A percentile compares a stretch with the other conserved stretches of the same genome.
Conservation (phyloP, 2,888 invertebrate genomes). For the Cephus rjabovi region DNA sequence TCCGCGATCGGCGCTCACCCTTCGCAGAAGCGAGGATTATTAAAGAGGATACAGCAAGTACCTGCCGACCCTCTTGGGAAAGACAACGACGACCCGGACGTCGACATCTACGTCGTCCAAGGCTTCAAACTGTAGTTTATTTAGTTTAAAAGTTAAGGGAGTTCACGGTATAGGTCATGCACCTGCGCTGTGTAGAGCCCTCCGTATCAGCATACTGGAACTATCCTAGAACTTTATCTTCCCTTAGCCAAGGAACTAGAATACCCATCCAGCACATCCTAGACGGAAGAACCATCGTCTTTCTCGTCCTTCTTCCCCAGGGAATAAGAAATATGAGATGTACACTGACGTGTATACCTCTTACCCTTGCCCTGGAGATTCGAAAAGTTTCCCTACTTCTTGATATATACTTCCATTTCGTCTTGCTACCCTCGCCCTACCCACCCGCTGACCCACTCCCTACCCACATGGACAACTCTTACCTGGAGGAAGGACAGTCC, state of each 20-base stretch:
- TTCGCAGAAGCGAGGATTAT: not conserved
- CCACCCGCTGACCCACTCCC: not conserved
- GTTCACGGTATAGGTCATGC: conserved; percentile 26
- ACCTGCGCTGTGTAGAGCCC: conserved; percentile 11
- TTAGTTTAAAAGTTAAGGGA: conserved; percentile 48
- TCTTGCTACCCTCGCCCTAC: conserved; percentile 15
- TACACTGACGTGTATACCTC: conserved; percentile 38
- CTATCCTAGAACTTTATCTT: conserved; percentile 46
- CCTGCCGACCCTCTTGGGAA: not conserved
- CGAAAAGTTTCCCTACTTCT: conserved; percentile 49
- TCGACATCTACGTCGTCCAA: conserved; percentile 31
- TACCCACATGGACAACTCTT: not conserved
- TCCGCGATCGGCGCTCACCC: not conserved
- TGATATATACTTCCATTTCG: conserved; percentile 24
- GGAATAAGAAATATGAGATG: conserved; percentile 52
- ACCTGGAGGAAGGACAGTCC: not conserved
- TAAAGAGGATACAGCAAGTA: not conserved
- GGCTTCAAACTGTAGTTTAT: conserved; percentile 53
- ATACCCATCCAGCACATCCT: conserved; percentile 25
- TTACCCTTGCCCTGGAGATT: conserved; percentile 44
- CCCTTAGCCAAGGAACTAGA: conserved; percentile 19
- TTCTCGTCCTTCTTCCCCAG: conserved; percentile 28
- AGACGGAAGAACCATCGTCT: conserved; percentile 3
- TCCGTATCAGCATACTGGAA: conserved; percentile 47
- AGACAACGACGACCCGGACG: not conserved